These are phyloP conservation scores for Tiliqua scincoides DNA, from an alignment of 2,113 vertebrate genomes.

Conservation along the genomic window DNA sequence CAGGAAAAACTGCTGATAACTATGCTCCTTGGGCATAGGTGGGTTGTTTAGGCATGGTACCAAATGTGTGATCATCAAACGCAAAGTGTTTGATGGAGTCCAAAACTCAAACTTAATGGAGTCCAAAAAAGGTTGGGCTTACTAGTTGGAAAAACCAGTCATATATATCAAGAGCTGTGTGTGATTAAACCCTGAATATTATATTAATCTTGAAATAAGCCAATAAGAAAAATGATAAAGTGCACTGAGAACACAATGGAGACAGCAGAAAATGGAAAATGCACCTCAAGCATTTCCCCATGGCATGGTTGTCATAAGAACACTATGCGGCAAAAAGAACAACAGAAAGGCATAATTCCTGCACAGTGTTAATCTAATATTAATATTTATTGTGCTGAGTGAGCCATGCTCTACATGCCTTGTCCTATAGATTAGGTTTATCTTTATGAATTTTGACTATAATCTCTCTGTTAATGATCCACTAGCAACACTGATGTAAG, in stretches of 20 bases:
- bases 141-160: background rate
- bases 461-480: background rate
- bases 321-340: background rate
- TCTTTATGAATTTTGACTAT: conserved; percentile 1
- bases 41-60: no score
- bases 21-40: no score
- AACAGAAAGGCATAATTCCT: background rate
- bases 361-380: background rate
- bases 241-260: background rate
- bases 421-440: background rate
- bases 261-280: background rate
- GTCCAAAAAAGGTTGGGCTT: background rate
- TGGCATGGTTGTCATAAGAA: background rate
- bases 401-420: background rate
- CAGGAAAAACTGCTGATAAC: no score
- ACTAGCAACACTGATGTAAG: background rate
- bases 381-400: background rate
- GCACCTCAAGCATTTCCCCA: background rate
- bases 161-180: no score
- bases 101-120: no score
- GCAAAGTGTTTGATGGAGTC: no score
- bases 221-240: background rate
- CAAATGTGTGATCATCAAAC: no score
- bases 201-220: background rate
- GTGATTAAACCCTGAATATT: background rate